Evolutionary conservation across 2,113 vertebrate species (phyloP), one percentile per base, ranked within the genome.

Genomic region (Alethe castanea): DNA sequence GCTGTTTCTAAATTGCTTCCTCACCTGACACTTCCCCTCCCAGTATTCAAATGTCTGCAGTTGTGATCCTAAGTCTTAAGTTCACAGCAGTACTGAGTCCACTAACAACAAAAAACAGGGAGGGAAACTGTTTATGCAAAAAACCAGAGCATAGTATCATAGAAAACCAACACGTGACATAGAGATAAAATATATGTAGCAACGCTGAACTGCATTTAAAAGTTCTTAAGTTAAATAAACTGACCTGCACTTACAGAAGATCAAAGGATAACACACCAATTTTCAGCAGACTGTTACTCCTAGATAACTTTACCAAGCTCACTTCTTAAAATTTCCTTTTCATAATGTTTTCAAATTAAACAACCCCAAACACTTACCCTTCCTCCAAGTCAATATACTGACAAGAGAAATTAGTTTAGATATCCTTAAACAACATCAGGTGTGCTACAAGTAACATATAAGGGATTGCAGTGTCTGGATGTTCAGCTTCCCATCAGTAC

Each of bases 81-180:
- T 19, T 7, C 19, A 38, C n/a, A 48, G 80, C 14, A 71, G 45
- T 44, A 88, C 7, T 53, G 23, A 76, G n/a, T 61, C 29, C 33
- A 57, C 26, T 12, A 19, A 65, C 42, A 76, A n/a, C 1, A 8
- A n/a, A 19, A 60, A 78, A 9, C 35, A 66, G 5, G 6, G 8
- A 82, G 2, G 14, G 23, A 76, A 94, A 71, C 7, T 6, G 26
- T 35, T 91, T 36, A 56, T 38, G 14, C 38, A 48, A 14, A 71
- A 92, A 78, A 36, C 0, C 2, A 48, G 5, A 88, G 42, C 15
- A n/a, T 0, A 47, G 0, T 16, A 28, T 42, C 35, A 77, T 2
- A 60, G 26, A 31, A 86, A 92, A 73, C 8, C 3, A 7, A 89
- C 20, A n/a, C 6, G 57, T 7, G 26, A 88, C 33, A 86, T 29